These are phyloP conservation scores for Solenopsis fugax DNA, from an alignment of 1,140 invertebrate genomes.

Conservation along the genomic window DNA sequence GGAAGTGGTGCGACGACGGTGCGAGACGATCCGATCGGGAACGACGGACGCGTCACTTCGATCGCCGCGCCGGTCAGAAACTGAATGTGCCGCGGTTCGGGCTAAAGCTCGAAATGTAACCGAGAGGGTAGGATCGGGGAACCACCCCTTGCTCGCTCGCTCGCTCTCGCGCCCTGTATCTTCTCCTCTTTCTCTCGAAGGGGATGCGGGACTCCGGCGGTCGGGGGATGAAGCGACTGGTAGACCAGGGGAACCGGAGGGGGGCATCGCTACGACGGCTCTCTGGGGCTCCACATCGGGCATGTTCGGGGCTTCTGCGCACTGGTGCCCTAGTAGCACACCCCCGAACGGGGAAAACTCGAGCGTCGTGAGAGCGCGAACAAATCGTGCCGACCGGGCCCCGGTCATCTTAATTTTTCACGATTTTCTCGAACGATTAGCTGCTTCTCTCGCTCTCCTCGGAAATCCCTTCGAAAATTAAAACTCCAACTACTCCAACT, in stretches of 20 bases:
- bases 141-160: conserved; percentile 79
- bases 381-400: conserved; percentile 41
- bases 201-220: conserved; percentile 10
- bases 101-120: conserved; percentile 77
- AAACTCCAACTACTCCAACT: not conserved
- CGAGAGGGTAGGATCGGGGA: conserved; percentile 76
- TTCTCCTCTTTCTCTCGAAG: conserved; percentile 37
- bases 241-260: conserved; percentile 9
- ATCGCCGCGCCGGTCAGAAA: conserved; percentile 74
- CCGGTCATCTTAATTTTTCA: not conserved
- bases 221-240: conserved; percentile 32
- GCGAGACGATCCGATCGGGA: not conserved
- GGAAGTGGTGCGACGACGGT: not conserved
- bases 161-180: not conserved
- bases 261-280: conserved; percentile 48
- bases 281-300: conserved; percentile 77
- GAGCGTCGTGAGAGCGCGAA: conserved; percentile 66
- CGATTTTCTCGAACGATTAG: not conserved
- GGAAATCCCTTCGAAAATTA: not conserved
- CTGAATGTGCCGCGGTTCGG: conserved; percentile 76
- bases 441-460: not conserved
- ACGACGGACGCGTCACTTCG: conserved; percentile 65
- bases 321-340: conserved; percentile 85
- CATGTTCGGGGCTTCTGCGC: conserved; percentile 82
- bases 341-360: conserved; percentile 77